A percentile compares a stretch with the other conserved stretches of the same genome.
phyloP scores from a whole-genome alignment of 2,113 vertebrate genomes.

The Xiphophorus maculatus region DNA sequence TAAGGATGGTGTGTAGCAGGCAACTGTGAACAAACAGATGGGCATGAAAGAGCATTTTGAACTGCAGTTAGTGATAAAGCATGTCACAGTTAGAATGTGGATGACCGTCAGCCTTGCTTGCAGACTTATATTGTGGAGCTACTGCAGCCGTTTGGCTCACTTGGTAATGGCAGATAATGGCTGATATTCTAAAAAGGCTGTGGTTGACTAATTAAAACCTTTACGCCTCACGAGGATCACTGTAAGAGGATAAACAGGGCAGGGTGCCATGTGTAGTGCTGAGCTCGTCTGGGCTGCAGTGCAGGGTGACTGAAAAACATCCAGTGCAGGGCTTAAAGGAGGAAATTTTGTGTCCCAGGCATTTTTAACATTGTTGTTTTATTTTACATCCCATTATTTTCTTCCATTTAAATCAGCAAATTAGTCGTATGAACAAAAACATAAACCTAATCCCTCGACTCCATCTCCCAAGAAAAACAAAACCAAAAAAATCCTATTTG shows the following conservation, averaged over 20 bases:
- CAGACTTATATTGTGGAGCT: conserved; percentile 7
- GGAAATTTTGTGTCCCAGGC: neutral
- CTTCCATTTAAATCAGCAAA: too few species aligned
- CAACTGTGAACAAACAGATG: conserved; percentile 21
- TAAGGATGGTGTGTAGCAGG: conserved; percentile 9
- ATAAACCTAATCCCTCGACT: too few species aligned
- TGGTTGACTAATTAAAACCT: conserved; percentile 69
- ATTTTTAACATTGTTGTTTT: neutral
- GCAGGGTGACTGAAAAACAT: neutral
- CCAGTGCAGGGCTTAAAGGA: neutral
- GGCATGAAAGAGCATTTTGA: conserved; percentile 1
- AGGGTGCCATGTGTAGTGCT: conserved; percentile 18
- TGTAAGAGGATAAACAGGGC: conserved; percentile 51
- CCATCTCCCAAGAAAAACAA: too few species aligned
- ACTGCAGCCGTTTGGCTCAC: conserved; percentile 8
- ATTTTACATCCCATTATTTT: neutral
- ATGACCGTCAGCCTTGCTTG: conserved; percentile 25
- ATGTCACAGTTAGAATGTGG: conserved; percentile 18
- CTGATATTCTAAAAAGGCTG: conserved; percentile 46
- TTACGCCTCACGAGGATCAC: conserved; percentile 32
- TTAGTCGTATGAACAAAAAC: too few species aligned
- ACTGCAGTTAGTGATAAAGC: conserved; percentile 30
- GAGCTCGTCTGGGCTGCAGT: conserved; percentile 22
- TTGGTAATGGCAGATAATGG: conserved; percentile 38
- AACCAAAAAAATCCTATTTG: too few species aligned